A percentile compares a stretch with the other conserved stretches of the same genome.
Conservation (phyloP, 2,888 invertebrate genomes). For the Eupeodes luniger region DNA sequence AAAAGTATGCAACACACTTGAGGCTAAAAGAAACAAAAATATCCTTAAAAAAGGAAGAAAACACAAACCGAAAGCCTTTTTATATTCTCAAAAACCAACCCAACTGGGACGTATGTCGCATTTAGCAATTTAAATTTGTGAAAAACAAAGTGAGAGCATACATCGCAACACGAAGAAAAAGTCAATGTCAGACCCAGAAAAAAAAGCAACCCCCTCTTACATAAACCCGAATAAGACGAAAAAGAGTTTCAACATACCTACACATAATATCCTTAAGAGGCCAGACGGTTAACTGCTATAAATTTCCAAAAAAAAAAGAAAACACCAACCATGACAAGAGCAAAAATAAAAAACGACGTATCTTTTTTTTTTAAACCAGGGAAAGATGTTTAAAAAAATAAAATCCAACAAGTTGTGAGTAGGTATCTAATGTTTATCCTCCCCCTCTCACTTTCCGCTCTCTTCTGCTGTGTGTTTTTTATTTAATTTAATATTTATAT, state of each 20-base stretch:
- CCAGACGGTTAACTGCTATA: constrained; percentile 72
- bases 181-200: constrained; percentile 59
- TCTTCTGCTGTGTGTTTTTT: constrained; percentile 35
- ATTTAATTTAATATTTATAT: constrained; percentile 71
- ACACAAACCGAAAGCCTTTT: constrained; percentile 34
- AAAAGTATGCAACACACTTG: constrained; percentile 50
- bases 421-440: constrained; percentile 40
- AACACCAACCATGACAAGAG: constrained; percentile 1
- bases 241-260: constrained; percentile 37
- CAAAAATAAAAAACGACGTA: constrained; percentile 4
- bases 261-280: constrained; percentile 55
- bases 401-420: constrained; percentile 70
- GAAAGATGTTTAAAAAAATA: constrained; percentile 51
- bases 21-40: constrained; percentile 1
- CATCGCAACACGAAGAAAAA: constrained; percentile 17
- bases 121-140: constrained; percentile 70
- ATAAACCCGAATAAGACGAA: not conserved
- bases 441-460: not conserved
- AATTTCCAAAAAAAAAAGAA: constrained; percentile 44
- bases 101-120: constrained; percentile 48
- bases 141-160: not conserved
- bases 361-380: constrained; percentile 7
- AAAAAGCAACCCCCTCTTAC: not conserved
- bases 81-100: constrained; percentile 33
- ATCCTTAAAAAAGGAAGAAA: not conserved